phyloP scores from a whole-genome alignment of 2,888 invertebrate genomes.

The Palloptera scutellata region DNA sequence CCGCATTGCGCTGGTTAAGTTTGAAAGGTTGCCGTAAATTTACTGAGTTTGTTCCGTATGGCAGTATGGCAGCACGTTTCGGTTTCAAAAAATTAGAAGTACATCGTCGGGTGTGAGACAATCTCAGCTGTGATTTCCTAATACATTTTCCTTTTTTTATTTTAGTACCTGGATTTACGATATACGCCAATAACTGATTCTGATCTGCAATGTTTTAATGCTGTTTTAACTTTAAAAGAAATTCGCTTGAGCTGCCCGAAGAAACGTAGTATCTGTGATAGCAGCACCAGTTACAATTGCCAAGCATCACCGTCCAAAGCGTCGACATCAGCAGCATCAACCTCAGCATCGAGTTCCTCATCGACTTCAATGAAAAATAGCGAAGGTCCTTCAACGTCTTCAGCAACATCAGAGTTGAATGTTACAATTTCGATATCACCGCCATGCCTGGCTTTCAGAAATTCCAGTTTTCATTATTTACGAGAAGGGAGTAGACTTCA shows the following conservation, averaged over 20 bases:
- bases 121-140: neutral
- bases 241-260: slow-evolving; percentile 66
- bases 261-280: slow-evolving; percentile 1
- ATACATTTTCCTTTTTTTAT: neutral
- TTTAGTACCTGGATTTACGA: slow-evolving; percentile 67
- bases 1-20: slow-evolving; percentile 69
- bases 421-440: slow-evolving; percentile 8
- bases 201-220: slow-evolving; percentile 70
- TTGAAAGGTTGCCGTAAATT: slow-evolving; percentile 73
- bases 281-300: slow-evolving; percentile 1
- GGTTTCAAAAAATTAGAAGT: slow-evolving; percentile 68
- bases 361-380: neutral
- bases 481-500: neutral
- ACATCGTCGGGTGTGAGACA: neutral
- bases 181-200: slow-evolving; percentile 69
- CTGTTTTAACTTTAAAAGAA: slow-evolving; percentile 66
- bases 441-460: neutral
- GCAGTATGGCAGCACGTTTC: slow-evolving; percentile 76
- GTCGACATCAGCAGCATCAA: slow-evolving; percentile 1
- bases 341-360: neutral
- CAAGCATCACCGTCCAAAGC: slow-evolving; percentile 31
- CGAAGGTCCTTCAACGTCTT: slow-evolving; percentile 1
- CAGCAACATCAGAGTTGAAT: slow-evolving; percentile 10
- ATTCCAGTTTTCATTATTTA: neutral
- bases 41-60: slow-evolving; percentile 78